Conservation (phyloP, 1,140 invertebrate species). For the Aphelenchoides avenae region DNA sequence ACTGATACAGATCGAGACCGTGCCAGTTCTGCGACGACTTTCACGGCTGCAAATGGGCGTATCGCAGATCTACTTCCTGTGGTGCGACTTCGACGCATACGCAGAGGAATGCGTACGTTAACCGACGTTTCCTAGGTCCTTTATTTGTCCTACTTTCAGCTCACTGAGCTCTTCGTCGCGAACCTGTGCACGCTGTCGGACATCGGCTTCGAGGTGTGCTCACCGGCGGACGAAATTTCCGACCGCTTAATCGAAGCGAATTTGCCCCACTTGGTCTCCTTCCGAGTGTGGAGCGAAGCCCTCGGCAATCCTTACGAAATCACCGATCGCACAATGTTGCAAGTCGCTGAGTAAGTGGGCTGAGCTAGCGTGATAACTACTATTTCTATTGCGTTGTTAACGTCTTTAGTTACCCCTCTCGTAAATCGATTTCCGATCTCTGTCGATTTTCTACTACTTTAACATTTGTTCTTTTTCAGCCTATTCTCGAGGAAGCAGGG, state of each 20-base stretch:
- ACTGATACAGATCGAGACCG: conserved; percentile 28
- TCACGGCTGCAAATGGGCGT: background rate
- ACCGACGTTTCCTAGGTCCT: background rate
- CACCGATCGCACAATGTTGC: background rate
- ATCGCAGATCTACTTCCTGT: conserved; percentile 32
- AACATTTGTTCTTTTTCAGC: conserved; percentile 17
- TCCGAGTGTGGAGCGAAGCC: conserved; percentile 27
- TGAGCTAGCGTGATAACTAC: background rate
- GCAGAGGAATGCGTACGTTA: conserved; percentile 25
- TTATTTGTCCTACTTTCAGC: conserved; percentile 26
- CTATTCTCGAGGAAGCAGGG: conserved; percentile 5
- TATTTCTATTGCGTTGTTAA: no score
- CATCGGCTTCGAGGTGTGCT: conserved; percentile 25
- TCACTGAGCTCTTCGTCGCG: conserved; percentile 15
- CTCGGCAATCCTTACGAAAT: background rate
- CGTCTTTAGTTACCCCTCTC: conserved; percentile 25
- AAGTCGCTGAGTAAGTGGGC: background rate
- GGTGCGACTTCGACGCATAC: conserved; percentile 27
- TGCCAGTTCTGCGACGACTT: conserved; percentile 15
- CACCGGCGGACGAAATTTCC: conserved; percentile 24
- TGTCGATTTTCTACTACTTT: conserved; percentile 9
- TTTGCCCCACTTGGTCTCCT: conserved; percentile 15
- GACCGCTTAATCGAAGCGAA: conserved; percentile 19
- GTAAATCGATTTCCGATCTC: conserved; percentile 12
- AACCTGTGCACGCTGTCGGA: conserved; percentile 17